phyloP scores from a whole-genome alignment of 2,113 vertebrate species.

The Meleagris gallopavo region DNA sequence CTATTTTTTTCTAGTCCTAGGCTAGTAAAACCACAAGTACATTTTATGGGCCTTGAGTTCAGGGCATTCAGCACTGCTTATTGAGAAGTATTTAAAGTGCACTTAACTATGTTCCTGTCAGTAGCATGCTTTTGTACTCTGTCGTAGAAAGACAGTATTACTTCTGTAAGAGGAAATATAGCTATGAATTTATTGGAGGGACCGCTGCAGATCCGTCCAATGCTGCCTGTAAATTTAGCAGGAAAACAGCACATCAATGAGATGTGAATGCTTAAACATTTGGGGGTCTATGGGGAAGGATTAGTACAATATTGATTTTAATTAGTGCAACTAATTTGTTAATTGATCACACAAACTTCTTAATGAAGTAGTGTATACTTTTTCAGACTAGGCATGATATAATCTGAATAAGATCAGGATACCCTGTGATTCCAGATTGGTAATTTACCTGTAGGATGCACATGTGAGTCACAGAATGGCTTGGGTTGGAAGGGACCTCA shows the following conservation, averaged over 20 bases:
- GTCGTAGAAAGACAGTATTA: background rate
- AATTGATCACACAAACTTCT: background rate
- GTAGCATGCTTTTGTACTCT: background rate
- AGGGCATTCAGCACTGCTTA: background rate
- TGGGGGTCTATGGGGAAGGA: background rate
- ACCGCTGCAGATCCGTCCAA: background rate
- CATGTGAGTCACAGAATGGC: no score
- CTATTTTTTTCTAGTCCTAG: background rate
- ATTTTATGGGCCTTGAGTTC: background rate
- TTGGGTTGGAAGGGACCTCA: no score
- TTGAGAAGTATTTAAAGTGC: background rate
- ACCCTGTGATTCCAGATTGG: background rate
- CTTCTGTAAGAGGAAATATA: background rate
- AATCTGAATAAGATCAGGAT: background rate
- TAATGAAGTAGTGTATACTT: background rate
- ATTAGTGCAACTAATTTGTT: constrained; percentile 16
- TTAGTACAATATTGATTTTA: constrained; percentile 1
- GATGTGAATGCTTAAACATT: accelerated
- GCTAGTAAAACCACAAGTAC: background rate
- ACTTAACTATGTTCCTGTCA: background rate
- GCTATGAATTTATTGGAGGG: background rate
- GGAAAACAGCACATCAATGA: background rate
- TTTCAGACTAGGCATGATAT: background rate
- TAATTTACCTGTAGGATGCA: background rate
- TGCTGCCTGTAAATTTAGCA: background rate